A percentile compares a stretch with the other conserved stretches of the same genome.
These are phyloP conservation scores for Bufotes viridis DNA, from an alignment of 2,797 vertebrate species.

Conservation along the genomic window DNA sequence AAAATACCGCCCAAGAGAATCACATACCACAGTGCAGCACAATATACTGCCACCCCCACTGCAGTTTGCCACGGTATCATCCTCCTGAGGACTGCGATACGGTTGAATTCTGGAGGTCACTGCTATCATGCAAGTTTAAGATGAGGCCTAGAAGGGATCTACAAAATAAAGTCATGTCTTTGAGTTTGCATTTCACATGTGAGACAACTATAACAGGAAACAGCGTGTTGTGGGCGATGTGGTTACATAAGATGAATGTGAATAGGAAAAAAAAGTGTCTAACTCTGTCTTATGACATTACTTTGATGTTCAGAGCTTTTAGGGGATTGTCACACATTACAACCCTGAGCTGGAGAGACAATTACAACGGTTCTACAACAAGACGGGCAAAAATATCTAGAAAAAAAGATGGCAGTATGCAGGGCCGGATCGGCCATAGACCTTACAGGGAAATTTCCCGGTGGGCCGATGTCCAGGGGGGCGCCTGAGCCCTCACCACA, in stretches of 20 bases:
- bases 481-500: too few relatives aligned
- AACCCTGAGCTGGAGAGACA: background rate
- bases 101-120: too few relatives aligned
- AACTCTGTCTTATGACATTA: background rate
- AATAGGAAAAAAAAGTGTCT: background rate
- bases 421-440: too few relatives aligned
- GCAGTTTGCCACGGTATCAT: too few relatives aligned
- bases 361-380: background rate
- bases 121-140: too few relatives aligned
- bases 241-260: slow-evolving; percentile 28
- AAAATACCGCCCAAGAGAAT: too few relatives aligned
- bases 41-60: too few relatives aligned
- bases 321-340: background rate
- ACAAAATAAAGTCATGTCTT: background rate
- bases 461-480: too few relatives aligned
- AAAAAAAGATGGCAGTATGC: background rate
- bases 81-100: too few relatives aligned
- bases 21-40: too few relatives aligned
- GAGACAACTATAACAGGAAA: slow-evolving; percentile 41
- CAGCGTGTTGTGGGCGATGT: slow-evolving; percentile 11
- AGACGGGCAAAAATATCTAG: background rate
- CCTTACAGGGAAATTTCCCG: too few relatives aligned
- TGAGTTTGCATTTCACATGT: background rate
- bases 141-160: too few relatives aligned
- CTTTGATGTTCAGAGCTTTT: slow-evolving; percentile 4